Conservation (phyloP, 1,140 invertebrate genomes). For the Batillaria attramentaria region DNA sequence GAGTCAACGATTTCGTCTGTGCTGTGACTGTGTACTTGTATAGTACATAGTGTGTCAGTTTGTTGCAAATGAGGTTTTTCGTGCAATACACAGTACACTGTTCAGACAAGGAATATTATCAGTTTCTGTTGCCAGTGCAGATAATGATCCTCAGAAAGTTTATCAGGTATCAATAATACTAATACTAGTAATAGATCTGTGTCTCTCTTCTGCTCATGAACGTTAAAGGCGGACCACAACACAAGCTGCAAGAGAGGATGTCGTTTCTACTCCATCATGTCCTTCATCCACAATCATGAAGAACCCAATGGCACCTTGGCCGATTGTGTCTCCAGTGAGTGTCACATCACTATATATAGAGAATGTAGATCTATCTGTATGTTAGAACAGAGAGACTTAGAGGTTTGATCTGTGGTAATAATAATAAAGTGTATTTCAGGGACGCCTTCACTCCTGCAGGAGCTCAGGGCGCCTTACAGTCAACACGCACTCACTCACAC, state of each 20-base stretch:
- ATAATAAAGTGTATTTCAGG: background rate
- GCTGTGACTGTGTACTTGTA: no score
- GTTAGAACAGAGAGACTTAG: conserved; percentile 1
- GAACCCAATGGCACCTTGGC: conserved; percentile 54
- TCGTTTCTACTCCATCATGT: conserved; percentile 61
- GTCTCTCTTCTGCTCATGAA: background rate
- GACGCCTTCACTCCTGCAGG: no score
- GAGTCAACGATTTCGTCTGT: no score
- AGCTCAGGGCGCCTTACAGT: no score
- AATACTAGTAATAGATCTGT: background rate
- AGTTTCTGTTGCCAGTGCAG: background rate
- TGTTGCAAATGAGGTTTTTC: background rate
- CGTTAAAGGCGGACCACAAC: conserved; percentile 38
- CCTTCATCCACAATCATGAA: conserved; percentile 50
- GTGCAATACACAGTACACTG: background rate
- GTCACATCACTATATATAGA: background rate
- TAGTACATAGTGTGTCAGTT: no score
- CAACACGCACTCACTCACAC: no score
- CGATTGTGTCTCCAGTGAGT: conserved; percentile 36
- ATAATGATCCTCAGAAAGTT: background rate
- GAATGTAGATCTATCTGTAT: background rate
- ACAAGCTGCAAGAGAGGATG: conserved; percentile 59
- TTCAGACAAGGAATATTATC: background rate
- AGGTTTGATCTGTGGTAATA: background rate
- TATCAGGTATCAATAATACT: background rate